Base-by-base conservation (phyloP, 2,888 invertebrate genomes). In the Petrolisthes cinctipes region DNA sequence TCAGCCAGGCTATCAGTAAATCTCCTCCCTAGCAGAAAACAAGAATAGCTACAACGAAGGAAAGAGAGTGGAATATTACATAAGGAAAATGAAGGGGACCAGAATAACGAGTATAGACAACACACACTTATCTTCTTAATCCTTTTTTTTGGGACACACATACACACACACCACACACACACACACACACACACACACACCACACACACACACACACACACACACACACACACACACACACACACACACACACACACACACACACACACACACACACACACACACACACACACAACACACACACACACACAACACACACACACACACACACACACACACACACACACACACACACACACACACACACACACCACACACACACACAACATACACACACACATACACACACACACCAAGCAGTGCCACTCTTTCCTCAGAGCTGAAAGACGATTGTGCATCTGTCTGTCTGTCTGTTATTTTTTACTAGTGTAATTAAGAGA, bases 211-310 rank as follows among this genome's bases (percentile, higher is more conserved):
- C 14, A 6, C 14, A 61, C 61, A 61, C 14, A 61, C 61, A 61
- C 61, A 61, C 61, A 61, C 61, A 61, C 61, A 61, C 61, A 61
- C 61, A 61, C 61, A 61, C 61, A 61, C 61, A 61, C 61, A 61
- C 61, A 9, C 14, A 14, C 61, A 61, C 61, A 61, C 61, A 61
- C 61, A 61, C 61, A 61, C 61, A 61, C 61, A 61, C 61, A 61
- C 61, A 61, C 75, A 37, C 14, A 75, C n/a, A 7, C 37, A 11
- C 37, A 75, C 75, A 17, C 4, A 20, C 20, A 23, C 75, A 20
- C 23, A 9, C 23, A 17, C 23, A 61, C 61, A 61, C 61, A 61
- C 7, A 61, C 6, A 23, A 75, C 37, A 23, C 37, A 73, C 73
- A n/a, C 37, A 37, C 37, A 37, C 37, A 37, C 37, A 37, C 37